A percentile compares a stretch with the other conserved stretches of the same genome.
phyloP scores from a whole-genome alignment of 2,888 invertebrate genomes.

The Caenorhabditis zanzibari region DNA sequence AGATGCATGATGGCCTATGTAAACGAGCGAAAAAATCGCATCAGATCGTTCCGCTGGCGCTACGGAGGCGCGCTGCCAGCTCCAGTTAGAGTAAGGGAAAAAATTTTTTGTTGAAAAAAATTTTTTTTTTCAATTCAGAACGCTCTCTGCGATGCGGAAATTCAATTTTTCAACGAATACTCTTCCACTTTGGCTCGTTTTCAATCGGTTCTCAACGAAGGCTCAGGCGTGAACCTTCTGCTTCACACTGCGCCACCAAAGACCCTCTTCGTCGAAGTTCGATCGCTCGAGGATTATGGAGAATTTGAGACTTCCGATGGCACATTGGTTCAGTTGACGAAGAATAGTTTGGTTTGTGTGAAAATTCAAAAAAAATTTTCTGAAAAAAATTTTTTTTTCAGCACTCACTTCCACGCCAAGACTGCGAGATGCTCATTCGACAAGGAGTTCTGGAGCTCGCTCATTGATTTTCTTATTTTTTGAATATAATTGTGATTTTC shows the following conservation, averaged over 20 bases:
- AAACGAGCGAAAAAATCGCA: conserved; percentile 89
- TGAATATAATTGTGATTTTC: too few relatives aligned
- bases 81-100: conserved; percentile 87
- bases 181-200: conserved; percentile 84
- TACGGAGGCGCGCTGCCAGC: conserved; percentile 94
- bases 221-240: conserved; percentile 66
- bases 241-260: conserved; percentile 87
- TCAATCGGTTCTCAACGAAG: conserved; percentile 56
- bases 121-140: conserved; percentile 55
- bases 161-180: conserved; percentile 93
- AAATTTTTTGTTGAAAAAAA: not conserved
- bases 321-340: conserved; percentile 91
- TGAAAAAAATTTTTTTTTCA: conserved; percentile 62
- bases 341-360: conserved; percentile 89
- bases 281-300: conserved; percentile 91
- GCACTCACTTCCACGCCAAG: conserved; percentile 78
- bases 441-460: conserved; percentile 78
- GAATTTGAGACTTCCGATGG: conserved; percentile 95
- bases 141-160: conserved; percentile 79
- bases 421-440: conserved; percentile 80
- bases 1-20: conserved; percentile 89
- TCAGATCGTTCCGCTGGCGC: conserved; percentile 95
- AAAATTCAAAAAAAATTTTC: too few relatives aligned
- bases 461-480: conserved; percentile 34
- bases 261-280: conserved; percentile 84